Base-by-base conservation (phyloP, 2,888 invertebrate species). In the Chironomus riparius region DNA sequence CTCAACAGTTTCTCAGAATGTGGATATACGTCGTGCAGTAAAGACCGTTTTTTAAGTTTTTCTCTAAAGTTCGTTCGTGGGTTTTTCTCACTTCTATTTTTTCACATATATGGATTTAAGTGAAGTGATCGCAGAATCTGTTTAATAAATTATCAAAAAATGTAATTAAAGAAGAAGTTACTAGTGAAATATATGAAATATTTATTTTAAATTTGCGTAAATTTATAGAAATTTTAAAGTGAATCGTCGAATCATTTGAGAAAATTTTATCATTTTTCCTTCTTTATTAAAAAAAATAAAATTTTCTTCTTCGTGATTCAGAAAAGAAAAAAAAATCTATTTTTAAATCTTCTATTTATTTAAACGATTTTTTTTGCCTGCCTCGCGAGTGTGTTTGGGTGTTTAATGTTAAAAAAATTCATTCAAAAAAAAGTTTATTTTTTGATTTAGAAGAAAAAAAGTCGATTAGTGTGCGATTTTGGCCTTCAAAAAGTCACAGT, bases 261-360 rank as follows among this genome's bases (percentile, higher is more conserved):
- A 74, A 65, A 74, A 68, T 74, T 74, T 74, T 74, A 74, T 74
- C 65, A 74, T 74, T 74, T 74, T 74, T n/a, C 48, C 22, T 74
- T 65, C 65, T 47, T 21, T 4, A 28, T 24, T 6, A 72, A 72
- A 15, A 12, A 28, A 28, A n/a, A n/a, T n/a, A 38, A 38, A 28
- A 6, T 7, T 3, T 50, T 73, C 48, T 74, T 68, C 15, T 68
- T 68, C 48, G 68, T 12, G 68, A 13, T 15, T 24, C 56, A 15
- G 28, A 50, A 18, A 18, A 24, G 65, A 47, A 62, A 38, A 38
- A 72, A 72, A 74, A 74, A 74, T 74, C 74, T 74, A 74, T 74
- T 74, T 74, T 74, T 74, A 74, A 74, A 68, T 71, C 71, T 68
- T 65, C 65, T 73, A 73, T 73, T 73, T 73, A 73, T 73, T 65